Conservation (phyloP, 1,140 invertebrate genomes). For the Drosophila sulfurigaster region DNA sequence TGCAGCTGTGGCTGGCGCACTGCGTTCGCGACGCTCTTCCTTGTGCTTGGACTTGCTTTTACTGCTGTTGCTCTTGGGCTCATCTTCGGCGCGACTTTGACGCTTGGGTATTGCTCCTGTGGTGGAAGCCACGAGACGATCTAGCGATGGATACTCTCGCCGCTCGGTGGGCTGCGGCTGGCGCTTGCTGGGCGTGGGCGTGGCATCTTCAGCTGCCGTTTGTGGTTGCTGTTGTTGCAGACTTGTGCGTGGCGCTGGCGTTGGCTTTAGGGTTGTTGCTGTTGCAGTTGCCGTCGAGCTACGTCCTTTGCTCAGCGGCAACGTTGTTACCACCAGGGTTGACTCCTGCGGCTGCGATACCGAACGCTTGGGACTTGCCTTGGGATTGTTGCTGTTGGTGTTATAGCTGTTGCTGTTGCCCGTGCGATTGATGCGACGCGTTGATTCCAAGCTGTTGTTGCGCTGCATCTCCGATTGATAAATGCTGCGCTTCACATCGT, state of each 20-base stretch:
- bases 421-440: constrained; percentile 28
- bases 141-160: constrained; percentile 73
- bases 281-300: background rate
- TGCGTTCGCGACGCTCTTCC: constrained; percentile 25
- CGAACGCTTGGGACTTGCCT: constrained; percentile 51
- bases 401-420: background rate
- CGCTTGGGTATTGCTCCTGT: constrained; percentile 77
- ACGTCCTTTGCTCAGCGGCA: constrained; percentile 74
- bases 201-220: constrained; percentile 8
- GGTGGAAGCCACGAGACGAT: constrained; percentile 69
- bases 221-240: constrained; percentile 43
- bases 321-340: constrained; percentile 56
- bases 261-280: constrained; percentile 42
- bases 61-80: constrained; percentile 28
- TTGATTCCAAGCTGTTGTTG: constrained; percentile 69
- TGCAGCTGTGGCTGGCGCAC: constrained; percentile 17
- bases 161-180: constrained; percentile 42
- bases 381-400: background rate
- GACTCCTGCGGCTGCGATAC: constrained; percentile 36
- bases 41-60: constrained; percentile 28
- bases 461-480: constrained; percentile 82
- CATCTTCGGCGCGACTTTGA: constrained; percentile 20
- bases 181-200: constrained; percentile 37
- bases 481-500: constrained; percentile 83
- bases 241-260: constrained; percentile 72